Base-by-base conservation (phyloP, 2,888 invertebrate genomes). In the Zelleria hepariella region DNA sequence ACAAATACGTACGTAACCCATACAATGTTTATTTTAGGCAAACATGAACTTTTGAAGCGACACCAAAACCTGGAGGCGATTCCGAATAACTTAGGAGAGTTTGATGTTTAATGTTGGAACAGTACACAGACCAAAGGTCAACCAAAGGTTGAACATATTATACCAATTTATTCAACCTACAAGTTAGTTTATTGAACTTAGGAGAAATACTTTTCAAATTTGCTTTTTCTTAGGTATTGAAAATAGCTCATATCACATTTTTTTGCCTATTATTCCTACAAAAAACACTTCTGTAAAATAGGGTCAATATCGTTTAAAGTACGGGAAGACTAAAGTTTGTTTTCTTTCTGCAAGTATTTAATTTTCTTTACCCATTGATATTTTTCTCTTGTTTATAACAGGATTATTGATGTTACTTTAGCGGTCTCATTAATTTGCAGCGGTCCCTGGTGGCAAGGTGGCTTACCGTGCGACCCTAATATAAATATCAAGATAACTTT, bases 401-500 rank as follows among this genome's bases (percentile, higher is more conserved):
- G 32, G 15, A 42, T 67, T 71, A 75, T 74, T 67, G 73, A 74
- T 71, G 52, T 62, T 57, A 68, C 60, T 61, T 71, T 69, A 71
- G 69, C 68, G 69, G 67, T 65, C 75, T 81, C 83, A 78, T 85
- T 84, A 80, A 82, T 84, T 82, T 77, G 69, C 82, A 78, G 78
- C 75, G 70, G 77, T 76, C 78, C 77, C 74, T 72, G 68, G 73
- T 69, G 72, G 69, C 69, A 68, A 70, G 70, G 71, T 78, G 59
- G 57, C 59, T 58, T 57, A 24, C 76, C 79, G 78, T 77, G 78
- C 71, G 71, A 72, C 75, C 80, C 77, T 67, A 70, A 79, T 83
- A 85, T 85, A 82, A 85, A 85, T 85, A 80, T 70, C 71, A 69
- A 79, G 78, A 82, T 78, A 86, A 84, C 79, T 83, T 80, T 73